Evolutionary conservation across 2,888 invertebrate genomes (phyloP).

Genomic region (Hipparchia sbordonii): DNA sequence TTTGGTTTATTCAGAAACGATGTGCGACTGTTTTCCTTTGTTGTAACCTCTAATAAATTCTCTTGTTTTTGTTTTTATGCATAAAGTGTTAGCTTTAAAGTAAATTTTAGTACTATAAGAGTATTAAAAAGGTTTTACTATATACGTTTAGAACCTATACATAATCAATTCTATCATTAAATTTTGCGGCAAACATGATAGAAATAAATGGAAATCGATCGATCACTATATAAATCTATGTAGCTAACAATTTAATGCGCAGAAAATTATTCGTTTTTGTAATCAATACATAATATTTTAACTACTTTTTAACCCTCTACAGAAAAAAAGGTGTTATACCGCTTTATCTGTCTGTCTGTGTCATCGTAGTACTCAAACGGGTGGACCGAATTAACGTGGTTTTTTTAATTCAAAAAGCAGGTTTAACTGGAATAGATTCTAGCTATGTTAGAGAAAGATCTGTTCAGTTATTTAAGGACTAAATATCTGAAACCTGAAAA

Average conservation of each 20-base stretch:
- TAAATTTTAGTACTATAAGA: background rate
- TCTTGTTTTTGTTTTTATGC: slow-evolving; percentile 45
- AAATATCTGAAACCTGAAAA: too few species aligned
- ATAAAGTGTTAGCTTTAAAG: background rate
- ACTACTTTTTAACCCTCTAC: background rate
- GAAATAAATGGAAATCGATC: background rate
- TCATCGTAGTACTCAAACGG: too few species aligned
- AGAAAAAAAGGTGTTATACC: too few species aligned
- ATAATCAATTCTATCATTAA: background rate
- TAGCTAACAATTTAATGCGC: background rate
- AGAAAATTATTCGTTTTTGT: background rate
- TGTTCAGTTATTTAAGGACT: too few species aligned
- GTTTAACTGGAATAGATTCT: too few species aligned
- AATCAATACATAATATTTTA: background rate
- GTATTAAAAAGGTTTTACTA: background rate
- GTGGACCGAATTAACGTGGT: too few species aligned
- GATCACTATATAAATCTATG: background rate
- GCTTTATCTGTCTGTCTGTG: too few species aligned
- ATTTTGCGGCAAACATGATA: background rate
- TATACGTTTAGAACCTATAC: background rate
- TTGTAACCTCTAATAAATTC: slow-evolving; percentile 63
- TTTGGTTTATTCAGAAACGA: slow-evolving; percentile 47
- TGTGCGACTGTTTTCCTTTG: slow-evolving; percentile 65
- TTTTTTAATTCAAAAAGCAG: too few species aligned
- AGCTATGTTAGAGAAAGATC: too few species aligned